These are phyloP conservation scores for Phaonia tiefii DNA, from an alignment of 2,888 invertebrate genomes.

Conservation along the genomic window DNA sequence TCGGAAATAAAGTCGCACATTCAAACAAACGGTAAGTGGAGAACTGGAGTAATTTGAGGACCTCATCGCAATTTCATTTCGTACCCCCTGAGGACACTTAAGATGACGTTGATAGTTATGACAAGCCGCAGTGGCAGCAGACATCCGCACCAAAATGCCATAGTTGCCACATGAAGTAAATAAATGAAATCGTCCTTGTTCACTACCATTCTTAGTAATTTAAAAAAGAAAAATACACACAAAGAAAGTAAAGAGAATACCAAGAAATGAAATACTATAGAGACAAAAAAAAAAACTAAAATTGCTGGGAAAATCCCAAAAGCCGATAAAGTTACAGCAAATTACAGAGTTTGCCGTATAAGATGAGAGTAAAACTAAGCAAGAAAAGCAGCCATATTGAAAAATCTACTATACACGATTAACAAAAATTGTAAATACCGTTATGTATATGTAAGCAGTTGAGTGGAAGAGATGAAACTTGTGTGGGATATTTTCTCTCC, in stretches of 20 bases:
- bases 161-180: constrained; percentile 17
- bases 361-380: constrained; percentile 48
- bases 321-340: constrained; percentile 59
- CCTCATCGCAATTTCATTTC: constrained; percentile 61
- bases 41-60: constrained; percentile 58
- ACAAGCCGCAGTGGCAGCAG: constrained; percentile 49
- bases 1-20: constrained; percentile 72
- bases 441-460: constrained; percentile 34
- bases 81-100: constrained; percentile 78
- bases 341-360: constrained; percentile 45
- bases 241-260: constrained; percentile 70
- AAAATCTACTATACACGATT: constrained; percentile 53
- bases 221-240: constrained; percentile 74
- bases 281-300: constrained; percentile 54
- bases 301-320: constrained; percentile 53
- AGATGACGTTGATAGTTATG: constrained; percentile 69
- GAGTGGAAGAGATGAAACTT: constrained; percentile 45
- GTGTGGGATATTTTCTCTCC: constrained; percentile 5
- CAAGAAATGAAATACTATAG: constrained; percentile 31
- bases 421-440: constrained; percentile 20
- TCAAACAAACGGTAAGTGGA: constrained; percentile 73
- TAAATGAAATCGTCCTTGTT: constrained; percentile 50
- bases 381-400: constrained; percentile 70
- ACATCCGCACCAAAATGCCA: constrained; percentile 4
- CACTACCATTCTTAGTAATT: constrained; percentile 61